These are phyloP conservation scores for Drosophila quadrilineata DNA, from an alignment of 1,140 invertebrate genomes.

Conservation along the genomic window DNA sequence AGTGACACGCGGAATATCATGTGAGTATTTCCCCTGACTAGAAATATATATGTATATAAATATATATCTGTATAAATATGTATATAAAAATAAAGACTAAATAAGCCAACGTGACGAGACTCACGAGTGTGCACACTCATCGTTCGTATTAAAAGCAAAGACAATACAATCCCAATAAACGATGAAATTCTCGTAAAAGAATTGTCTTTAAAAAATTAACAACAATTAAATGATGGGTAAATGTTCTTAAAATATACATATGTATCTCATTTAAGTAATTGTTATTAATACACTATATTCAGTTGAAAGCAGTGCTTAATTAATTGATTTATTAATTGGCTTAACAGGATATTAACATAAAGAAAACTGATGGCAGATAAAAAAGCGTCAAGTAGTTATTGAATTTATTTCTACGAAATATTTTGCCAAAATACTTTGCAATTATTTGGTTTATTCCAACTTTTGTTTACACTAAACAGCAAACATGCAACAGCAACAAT, in stretches of 20 bases:
- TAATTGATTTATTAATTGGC: background rate
- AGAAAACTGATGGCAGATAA: conserved; percentile 16
- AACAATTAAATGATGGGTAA: too few species aligned
- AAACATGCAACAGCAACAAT: background rate
- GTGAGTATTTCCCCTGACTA: conserved; percentile 17
- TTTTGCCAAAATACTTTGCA: background rate
- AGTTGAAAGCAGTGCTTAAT: background rate
- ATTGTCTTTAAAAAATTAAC: too few species aligned
- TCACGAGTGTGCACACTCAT: conserved; percentile 19
- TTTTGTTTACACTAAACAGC: background rate
- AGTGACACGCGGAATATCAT: conserved; percentile 35
- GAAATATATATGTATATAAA: background rate
- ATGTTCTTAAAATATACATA: too few species aligned
- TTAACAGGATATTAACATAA: background rate
- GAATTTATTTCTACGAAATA: background rate
- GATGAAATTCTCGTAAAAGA: too few species aligned
- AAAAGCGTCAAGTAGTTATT: conserved; percentile 36
- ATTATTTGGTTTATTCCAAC: background rate
- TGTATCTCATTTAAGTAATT: background rate
- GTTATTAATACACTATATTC: background rate
- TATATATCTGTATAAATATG: background rate
- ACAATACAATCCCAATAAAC: too few species aligned
- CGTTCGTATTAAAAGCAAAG: background rate
- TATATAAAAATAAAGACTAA: background rate
- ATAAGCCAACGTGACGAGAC: conserved; percentile 19